Evolutionary conservation across 64 coral and sea anemone genomes (phyloP), one percentile per base, ranked within the genome.

Genomic region (Anthopleura sola): DNA sequence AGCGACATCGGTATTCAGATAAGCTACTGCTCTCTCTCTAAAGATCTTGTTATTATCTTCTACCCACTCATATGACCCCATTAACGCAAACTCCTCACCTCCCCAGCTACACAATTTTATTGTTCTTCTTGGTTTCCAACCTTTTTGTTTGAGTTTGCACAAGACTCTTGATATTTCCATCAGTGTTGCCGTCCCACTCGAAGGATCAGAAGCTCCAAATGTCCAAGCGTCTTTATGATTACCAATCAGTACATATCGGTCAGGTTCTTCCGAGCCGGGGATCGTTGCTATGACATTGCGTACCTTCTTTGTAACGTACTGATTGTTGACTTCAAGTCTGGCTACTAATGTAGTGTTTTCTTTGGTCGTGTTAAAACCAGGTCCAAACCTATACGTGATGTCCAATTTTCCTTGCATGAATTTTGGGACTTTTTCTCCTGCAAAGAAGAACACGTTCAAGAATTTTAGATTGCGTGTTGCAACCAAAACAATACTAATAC

Each of bases 211-310:
- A 12, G 90, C 90, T 5, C 94, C 94, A 38, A 81, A 97, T 2
- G 88, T 66, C 94, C 94, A 97, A 0, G 90, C 87, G 34, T 97
- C 94, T 78, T 87, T 81, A 64, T 97, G 94, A 75, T 97, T 97
- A 78, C 94, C 94, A 0, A 97, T 49, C 60, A 97, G 77, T 13
- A 97, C 87, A 54, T 86, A 86, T 28, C 89, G 69, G 75, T 91
- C 84, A 20, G 89, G 89, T 39, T 91, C 89, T 32, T 47, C 68
- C 20, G 50, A 28, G 10, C 89, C 89, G 49, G 39, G 82, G 6
- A 91, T 91, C 5, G 89, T 91, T 0, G 36, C 89, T 37, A 91
- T 91, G 17, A 91, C 89, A 6, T 86, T 86, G 21, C 85, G 85
- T 31, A 91, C 81, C 2, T 28, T 86, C 49, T 50, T 91, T 12